Conservation (phyloP, 2,113 vertebrate species). For the Otus sunia region DNA sequence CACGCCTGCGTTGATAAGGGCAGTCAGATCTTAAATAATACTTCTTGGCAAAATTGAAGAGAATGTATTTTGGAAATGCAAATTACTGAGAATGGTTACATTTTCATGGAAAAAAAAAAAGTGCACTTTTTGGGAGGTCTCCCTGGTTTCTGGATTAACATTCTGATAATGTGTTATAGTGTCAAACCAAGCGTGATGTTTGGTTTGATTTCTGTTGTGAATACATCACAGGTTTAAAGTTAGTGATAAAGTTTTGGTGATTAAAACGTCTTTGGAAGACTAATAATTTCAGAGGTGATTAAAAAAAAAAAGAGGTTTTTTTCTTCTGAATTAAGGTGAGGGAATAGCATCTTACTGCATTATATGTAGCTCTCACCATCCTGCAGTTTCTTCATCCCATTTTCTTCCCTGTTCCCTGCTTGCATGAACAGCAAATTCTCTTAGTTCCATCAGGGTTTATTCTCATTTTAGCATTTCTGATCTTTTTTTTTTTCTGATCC, state of each 20-base stretch:
- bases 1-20: neutral
- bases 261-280: neutral
- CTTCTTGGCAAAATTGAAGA: neutral
- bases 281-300: neutral
- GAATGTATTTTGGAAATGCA: neutral
- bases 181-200: neutral
- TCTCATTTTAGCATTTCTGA: neutral
- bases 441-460: neutral
- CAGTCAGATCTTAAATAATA: neutral
- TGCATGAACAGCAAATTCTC: neutral
- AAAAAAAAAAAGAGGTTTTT: neutral
- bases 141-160: neutral
- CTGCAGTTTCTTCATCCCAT: neutral
- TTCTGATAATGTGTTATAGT: neutral
- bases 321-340: neutral
- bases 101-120: neutral
- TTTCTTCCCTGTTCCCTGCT: neutral
- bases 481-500: neutral
- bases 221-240: neutral
- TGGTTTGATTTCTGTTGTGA: neutral
- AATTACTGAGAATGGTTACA: neutral
- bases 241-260: neutral
- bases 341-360: neutral
- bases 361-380: neutral
- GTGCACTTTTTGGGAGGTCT: neutral